Percentiles rank a stretch among this genome's conserved stretches.
Conservation (phyloP, 2,797 vertebrate species). For the Salmo trutta region DNA sequence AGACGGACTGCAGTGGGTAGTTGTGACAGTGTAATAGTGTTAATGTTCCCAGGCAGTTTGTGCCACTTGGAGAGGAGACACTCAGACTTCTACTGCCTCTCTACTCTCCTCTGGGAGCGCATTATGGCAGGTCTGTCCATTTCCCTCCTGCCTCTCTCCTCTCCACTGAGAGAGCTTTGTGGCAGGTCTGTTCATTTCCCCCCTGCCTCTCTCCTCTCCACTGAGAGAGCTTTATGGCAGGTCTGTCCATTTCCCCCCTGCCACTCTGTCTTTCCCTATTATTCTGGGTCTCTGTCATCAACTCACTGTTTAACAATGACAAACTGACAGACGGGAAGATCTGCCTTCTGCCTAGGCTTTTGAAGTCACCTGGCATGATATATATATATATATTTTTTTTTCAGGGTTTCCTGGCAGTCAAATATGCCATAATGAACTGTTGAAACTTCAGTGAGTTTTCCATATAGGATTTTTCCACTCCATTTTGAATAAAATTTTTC, state of each 20-base stretch:
- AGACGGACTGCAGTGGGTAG: not conserved
- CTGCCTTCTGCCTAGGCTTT: conserved; percentile 6
- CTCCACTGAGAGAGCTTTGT: not conserved
- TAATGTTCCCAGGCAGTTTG: not conserved
- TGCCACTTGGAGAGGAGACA: not conserved
- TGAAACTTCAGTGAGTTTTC: conserved; percentile 23
- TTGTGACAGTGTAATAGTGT: not conserved
- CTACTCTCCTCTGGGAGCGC: conserved; percentile 3
- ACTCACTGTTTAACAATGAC: conserved; percentile 11
- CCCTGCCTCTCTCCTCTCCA: too few species aligned
- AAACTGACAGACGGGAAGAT: conserved; percentile 1
- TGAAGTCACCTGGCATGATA: conserved; percentile 31
- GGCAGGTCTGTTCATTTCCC: not conserved
- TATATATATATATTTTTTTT: not conserved
- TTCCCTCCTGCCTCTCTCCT: not conserved
- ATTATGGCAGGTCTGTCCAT: not conserved
- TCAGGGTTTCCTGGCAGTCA: conserved; percentile 28
- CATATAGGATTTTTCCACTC: conserved; percentile 26
- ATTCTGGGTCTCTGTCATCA: conserved; percentile 6
- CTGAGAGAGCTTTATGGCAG: too few species aligned
- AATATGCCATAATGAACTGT: conserved; percentile 13
- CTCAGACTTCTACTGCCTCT: not conserved
- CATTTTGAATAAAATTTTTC: conserved; percentile 19
- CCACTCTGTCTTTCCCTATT: not conserved
- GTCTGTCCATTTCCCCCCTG: not conserved